Conservation (phyloP, 2,113 vertebrate species). For the Crotalus tigris region DNA sequence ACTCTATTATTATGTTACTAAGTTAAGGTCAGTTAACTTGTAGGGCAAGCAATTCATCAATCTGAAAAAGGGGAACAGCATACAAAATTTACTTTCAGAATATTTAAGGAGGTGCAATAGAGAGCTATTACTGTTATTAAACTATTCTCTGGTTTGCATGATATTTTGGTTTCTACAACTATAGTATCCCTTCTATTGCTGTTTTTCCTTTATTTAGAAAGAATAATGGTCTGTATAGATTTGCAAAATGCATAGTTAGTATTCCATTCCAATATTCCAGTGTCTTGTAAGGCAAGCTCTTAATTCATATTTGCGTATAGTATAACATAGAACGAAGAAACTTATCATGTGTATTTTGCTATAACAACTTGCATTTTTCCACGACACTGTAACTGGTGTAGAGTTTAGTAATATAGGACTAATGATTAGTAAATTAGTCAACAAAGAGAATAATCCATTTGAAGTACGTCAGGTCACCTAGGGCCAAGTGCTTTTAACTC, state of each 20-base stretch:
- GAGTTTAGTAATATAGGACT: not conserved
- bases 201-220: not conserved
- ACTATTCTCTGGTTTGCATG: not conserved
- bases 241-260: not conserved
- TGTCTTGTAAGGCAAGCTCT: not conserved
- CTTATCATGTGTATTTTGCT: not conserved
- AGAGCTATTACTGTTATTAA: not conserved
- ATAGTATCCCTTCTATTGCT: not conserved
- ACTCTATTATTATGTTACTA: not conserved
- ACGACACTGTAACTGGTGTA: not conserved
- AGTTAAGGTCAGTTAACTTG: not conserved
- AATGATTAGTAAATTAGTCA: not conserved
- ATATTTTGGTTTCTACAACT: constrained; percentile 13
- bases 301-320: not conserved
- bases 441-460: not conserved
- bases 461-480: not conserved
- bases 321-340: not conserved
- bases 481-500: not conserved
- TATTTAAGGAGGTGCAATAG: not conserved
- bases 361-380: not conserved
- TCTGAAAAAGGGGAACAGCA: not conserved
- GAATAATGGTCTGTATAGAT: not conserved
- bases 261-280: not conserved
- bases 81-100: not conserved
- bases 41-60: not conserved